Base-by-base conservation (phyloP, 2,113 vertebrate genomes). In the Panurus biarmicus region DNA sequence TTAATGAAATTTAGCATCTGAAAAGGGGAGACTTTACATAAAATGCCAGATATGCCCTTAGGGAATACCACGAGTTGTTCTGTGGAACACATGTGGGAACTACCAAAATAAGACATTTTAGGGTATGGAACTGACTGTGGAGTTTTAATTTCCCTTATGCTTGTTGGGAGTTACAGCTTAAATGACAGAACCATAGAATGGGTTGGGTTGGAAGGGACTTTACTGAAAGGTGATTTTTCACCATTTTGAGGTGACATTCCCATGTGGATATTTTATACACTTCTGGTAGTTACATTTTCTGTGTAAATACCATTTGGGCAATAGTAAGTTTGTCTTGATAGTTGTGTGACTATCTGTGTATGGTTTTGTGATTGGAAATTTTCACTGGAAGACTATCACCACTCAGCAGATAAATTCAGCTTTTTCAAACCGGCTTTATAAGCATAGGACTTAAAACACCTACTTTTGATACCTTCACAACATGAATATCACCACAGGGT, bases 401-500 rank as follows among this genome's bases (percentile, higher is more conserved):
- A 5, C 38, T 78, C 62, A 62, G 62, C 66, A 75, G 70, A 42
- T 19, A 14, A 91, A 60, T 75, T 64, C 70, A 93, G 12, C 60
- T 81, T 89, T 73, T 84, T 61, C 7, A 81, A 65, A 33, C 57
- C 45, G 53, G 8, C n/a, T 45, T 56, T 38, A 20, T 23, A 58
- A 73, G 15, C 21, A 6, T 14, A 64, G 44, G 19, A 51, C 20
- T 76, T 47, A 28, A 66, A 79, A 79, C 50, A n/a, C 10, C 38
- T 13, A 9, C 22, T 47, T 67, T 48, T 40, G 17, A 3, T 36
- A 5, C 1, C 0, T 50, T 31, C n/a, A 14, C 26, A 44, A 11
- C 44, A 28, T 0, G 0, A 17, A 17, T 44, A n/a, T n/a, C n/a
- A 12, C 26, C 40, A 7, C 1, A 2, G 44, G n/a, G 26, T 58